Evolutionary conservation across 2,797 vertebrate genomes (phyloP), one percentile per base, ranked within the genome.

Genomic region (Momotus momota): DNA sequence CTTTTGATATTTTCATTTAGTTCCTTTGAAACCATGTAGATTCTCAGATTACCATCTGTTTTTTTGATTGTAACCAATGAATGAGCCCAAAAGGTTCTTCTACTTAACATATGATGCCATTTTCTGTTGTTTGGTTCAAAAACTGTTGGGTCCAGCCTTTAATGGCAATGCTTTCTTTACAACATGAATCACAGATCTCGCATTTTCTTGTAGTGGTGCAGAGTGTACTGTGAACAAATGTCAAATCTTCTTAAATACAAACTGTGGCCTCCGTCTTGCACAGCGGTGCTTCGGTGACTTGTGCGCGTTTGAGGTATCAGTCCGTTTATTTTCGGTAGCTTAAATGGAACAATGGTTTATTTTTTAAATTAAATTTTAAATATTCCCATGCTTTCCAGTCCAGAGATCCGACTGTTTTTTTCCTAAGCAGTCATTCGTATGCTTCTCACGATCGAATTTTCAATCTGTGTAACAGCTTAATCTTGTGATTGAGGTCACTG

Each of bases 391-490:
- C 43, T 81, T 97, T 95, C 78, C 78, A 79, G 5, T 83, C 75
- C 67, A 90, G 93, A 95, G 82, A 80, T 90, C 57, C 88, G 29
- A 43, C 71, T 94, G 33, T 77, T 92, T 94, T 66, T 87, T 7
- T 9, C 51, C 91, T 75, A 69, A 91, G 62, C 67, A 75, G 80
- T 87, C 48, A 88, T 93, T 81, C 1, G 2, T 81, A 18, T 92
- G 70, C 52, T 92, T 38, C 70, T 95, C 93, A 91, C 5, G 35
- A 94, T 27, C 29, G 29, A 96, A 95, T 97, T 97, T 97, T 95
- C 90, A 83, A 92, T 97, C 96, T 97, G 89, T 95, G 87, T 97
- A 97, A 97, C 93, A 81, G 91, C 91, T 96, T 96, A 97, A 95
- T 96, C 94, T 94, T 80, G 96, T 94, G 94, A 97, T 97, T 96